phyloP scores from a whole-genome alignment of 1,140 invertebrate genomes.

The Drosophila sechellia region DNA sequence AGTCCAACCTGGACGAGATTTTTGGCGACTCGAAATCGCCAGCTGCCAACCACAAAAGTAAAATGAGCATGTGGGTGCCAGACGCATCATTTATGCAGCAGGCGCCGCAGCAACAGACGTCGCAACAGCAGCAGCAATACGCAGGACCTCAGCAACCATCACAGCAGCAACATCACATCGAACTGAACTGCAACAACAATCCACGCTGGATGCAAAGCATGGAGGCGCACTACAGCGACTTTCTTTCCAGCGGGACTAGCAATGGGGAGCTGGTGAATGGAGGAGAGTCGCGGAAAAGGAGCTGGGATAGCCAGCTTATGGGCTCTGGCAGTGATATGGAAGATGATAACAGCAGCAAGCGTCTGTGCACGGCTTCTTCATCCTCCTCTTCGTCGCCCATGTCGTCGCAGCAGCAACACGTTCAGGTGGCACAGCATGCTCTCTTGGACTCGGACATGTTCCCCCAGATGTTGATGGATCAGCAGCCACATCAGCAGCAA shows the following conservation, averaged over 20 bases:
- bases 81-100: conserved; percentile 59
- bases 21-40: conserved; percentile 80
- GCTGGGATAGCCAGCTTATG: conserved; percentile 77
- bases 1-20: conserved; percentile 79
- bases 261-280: conserved; percentile 62
- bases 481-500: conserved; percentile 68
- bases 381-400: conserved; percentile 70
- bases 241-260: conserved; percentile 52
- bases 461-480: conserved; percentile 62
- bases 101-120: conserved; percentile 41
- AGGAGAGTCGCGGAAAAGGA: conserved; percentile 62
- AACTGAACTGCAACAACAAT: conserved; percentile 77
- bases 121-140: conserved; percentile 42
- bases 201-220: conserved; percentile 83
- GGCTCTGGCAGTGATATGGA: conserved; percentile 73
- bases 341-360: conserved; percentile 74
- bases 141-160: conserved; percentile 22
- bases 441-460: conserved; percentile 78
- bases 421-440: conserved; percentile 58
- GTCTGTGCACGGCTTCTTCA: conserved; percentile 67
- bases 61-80: conserved; percentile 69
- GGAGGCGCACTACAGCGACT: conserved; percentile 77
- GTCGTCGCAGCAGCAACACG: conserved; percentile 58
- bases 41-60: conserved; percentile 54
- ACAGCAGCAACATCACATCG: conserved; percentile 75